Evolutionary conservation across 2,888 invertebrate genomes (phyloP).

Genomic region (Phengaris arion): DNA sequence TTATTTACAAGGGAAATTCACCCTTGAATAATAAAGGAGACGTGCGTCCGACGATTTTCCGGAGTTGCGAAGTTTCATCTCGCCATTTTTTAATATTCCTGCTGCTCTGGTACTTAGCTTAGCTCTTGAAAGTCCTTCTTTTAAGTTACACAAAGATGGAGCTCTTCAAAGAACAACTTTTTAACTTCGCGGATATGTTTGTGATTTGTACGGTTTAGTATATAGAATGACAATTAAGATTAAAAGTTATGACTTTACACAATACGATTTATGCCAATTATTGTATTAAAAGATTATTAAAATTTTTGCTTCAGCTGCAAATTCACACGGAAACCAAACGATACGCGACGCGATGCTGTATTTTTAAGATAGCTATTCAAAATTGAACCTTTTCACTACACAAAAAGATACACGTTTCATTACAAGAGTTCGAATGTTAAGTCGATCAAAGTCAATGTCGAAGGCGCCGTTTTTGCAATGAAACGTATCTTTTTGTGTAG

Average conservation of each 20-base stretch:
- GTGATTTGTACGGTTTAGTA: conserved; percentile 22
- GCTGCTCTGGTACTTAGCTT: conserved; percentile 47
- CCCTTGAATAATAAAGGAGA: conserved; percentile 69
- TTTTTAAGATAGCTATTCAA: too few relatives aligned
- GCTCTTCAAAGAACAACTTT: conserved; percentile 21
- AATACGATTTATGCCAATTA: too few relatives aligned
- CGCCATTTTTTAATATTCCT: conserved; percentile 57
- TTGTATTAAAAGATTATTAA: too few relatives aligned
- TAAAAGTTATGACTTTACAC: not conserved
- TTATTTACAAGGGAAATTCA: conserved; percentile 65
- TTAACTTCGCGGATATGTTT: conserved; percentile 27
- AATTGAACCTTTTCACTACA: too few relatives aligned
- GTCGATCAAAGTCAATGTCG: too few relatives aligned
- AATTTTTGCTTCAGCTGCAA: too few relatives aligned
- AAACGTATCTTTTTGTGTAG: too few relatives aligned
- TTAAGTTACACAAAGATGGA: conserved; percentile 36
- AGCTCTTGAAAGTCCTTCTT: conserved; percentile 39
- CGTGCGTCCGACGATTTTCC: conserved; percentile 58
- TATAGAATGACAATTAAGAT: not conserved
- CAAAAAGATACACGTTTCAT: too few relatives aligned
- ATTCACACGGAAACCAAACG: too few relatives aligned
- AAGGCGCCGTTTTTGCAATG: too few relatives aligned
- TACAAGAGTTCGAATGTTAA: too few relatives aligned
- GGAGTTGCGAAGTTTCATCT: conserved; percentile 50
- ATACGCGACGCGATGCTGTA: too few relatives aligned